A percentile compares a stretch with the other conserved stretches of the same genome.
Conservation (phyloP, 2,113 vertebrate species). For the Agelaius phoeniceus region DNA sequence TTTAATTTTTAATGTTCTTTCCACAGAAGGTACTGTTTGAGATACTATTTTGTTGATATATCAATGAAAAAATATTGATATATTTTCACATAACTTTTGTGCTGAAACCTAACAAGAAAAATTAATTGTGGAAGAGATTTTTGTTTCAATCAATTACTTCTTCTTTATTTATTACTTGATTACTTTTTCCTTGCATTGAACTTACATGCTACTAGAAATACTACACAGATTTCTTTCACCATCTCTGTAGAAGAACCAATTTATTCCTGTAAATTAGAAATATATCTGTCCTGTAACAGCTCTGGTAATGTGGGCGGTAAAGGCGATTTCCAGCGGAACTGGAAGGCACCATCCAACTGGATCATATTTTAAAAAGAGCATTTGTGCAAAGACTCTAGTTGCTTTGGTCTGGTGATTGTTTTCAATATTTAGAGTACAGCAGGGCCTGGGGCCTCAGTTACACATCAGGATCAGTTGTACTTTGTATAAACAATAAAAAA, state of each 20-base stretch:
- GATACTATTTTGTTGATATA: background rate
- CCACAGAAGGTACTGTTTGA: background rate
- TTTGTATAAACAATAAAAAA: constrained; percentile 33
- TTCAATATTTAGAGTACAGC: constrained; percentile 27
- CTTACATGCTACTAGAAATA: background rate
- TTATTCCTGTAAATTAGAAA: background rate
- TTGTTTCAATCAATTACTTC: background rate
- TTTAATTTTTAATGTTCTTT: background rate
- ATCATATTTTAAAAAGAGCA: background rate
- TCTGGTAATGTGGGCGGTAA: background rate
- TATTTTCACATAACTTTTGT: background rate
- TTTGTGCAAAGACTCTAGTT: background rate
- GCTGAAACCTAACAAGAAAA: background rate
- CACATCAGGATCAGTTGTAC: background rate
- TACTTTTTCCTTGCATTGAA: background rate
- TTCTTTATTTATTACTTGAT: background rate
- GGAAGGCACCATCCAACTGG: background rate
- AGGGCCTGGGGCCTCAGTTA: background rate
- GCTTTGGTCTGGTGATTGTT: constrained; percentile 18
- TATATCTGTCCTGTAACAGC: background rate
- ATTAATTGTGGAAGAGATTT: background rate
- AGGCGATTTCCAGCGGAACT: background rate
- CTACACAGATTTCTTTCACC: background rate
- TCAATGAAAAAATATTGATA: background rate
- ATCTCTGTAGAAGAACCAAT: background rate